Evolutionary conservation across 2,113 vertebrate species (phyloP).

Genomic region (Myotis brandtii): DNA sequence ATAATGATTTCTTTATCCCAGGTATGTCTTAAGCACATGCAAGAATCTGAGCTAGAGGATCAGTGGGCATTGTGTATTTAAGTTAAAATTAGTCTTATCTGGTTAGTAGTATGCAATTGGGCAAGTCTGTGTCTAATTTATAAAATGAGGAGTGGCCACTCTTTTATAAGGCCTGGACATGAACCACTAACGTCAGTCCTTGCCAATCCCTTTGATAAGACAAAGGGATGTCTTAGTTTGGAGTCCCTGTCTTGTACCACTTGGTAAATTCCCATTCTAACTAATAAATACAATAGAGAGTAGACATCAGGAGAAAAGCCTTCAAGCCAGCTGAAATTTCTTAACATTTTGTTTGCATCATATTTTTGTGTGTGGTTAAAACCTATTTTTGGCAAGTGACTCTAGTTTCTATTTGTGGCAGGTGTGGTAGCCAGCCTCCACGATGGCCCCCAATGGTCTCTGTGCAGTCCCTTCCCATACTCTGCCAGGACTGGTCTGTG

Average conservation of each 20-base stretch:
- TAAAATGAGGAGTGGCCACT: neutral
- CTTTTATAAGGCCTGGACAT: neutral
- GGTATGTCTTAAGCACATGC: neutral
- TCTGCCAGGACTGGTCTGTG: neutral
- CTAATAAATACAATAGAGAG: neutral
- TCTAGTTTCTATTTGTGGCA: neutral
- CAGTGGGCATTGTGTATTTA: neutral
- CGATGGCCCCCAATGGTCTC: neutral
- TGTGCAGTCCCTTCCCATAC: neutral
- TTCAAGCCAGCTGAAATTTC: neutral
- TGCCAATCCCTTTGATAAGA: neutral
- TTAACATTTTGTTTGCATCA: neutral
- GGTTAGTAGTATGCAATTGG: conserved; percentile 7
- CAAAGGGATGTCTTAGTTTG: neutral
- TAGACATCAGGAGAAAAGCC: neutral
- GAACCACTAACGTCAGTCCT: neutral
- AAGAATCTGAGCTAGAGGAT: neutral
- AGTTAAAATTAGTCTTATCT: neutral
- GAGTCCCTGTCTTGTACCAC: neutral
- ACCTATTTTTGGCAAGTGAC: neutral
- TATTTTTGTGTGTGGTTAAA: conserved; percentile 19
- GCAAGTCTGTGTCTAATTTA: neutral
- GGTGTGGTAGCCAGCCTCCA: neutral
- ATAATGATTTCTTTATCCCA: neutral
- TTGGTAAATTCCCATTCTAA: conserved; percentile 17